phyloP scores from a whole-genome alignment of 2,113 vertebrate species.

The Eolophus roseicapilla region DNA sequence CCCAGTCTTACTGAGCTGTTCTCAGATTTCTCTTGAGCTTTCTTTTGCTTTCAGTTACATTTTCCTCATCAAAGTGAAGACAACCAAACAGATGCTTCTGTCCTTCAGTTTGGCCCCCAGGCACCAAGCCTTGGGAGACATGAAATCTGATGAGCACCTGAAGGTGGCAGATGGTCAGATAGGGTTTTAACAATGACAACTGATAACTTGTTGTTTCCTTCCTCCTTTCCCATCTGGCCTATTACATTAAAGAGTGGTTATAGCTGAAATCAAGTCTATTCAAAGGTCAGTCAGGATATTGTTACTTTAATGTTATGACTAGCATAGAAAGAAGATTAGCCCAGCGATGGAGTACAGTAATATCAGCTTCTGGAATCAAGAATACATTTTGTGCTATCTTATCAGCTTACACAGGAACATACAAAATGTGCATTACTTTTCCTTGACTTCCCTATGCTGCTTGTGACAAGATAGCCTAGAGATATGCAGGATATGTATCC shows the following conservation, averaged over 20 bases:
- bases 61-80: not conserved
- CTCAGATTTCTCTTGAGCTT: not conserved
- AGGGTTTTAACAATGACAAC: not conserved
- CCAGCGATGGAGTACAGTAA: not conserved
- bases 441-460: not conserved
- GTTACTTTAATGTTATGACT: not conserved
- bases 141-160: not conserved
- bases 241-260: not conserved
- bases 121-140: not conserved
- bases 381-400: not conserved
- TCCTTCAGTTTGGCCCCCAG: not conserved
- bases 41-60: not conserved
- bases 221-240: not conserved
- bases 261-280: not conserved
- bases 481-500: not conserved
- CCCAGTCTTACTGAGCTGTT: not conserved
- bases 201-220: not conserved
- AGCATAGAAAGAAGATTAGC: not conserved
- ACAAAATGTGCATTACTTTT: not conserved
- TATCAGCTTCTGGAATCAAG: not conserved
- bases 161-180: not conserved
- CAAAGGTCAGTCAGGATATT: not conserved
- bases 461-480: not conserved
- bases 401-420: not conserved
- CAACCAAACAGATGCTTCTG: fast-evolving